Evolutionary conservation across 2,797 vertebrate species (phyloP).

Genomic region (Myotis myotis): DNA sequence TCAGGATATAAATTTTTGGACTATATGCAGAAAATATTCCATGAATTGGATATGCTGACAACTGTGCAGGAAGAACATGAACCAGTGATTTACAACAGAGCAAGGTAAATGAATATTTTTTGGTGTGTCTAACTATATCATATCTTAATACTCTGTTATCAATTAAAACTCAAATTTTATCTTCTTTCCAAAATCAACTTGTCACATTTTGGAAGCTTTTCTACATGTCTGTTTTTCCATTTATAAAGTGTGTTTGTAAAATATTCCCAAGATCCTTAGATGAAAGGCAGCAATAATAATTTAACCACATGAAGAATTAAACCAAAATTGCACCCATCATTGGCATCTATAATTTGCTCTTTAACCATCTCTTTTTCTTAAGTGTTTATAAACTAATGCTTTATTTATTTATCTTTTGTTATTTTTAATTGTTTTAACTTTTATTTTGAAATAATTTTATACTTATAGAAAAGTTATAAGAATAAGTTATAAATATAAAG

Average conservation of each 20-base stretch:
- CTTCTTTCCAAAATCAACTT: constrained; percentile 43
- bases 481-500: not conserved
- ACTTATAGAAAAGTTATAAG: constrained; percentile 5
- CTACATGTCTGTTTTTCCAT: not conserved
- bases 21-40: constrained; percentile 94
- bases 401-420: constrained; percentile 34
- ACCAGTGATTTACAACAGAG: constrained; percentile 96
- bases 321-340: not conserved
- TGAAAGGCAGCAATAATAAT: constrained; percentile 5
- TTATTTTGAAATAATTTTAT: constrained; percentile 48
- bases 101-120: constrained; percentile 88
- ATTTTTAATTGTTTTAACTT: constrained; percentile 23
- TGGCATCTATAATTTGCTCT: constrained; percentile 8
- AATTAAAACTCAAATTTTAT: not conserved
- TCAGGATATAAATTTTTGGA: constrained; percentile 92
- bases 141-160: not conserved
- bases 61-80: constrained; percentile 95
- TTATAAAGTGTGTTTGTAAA: constrained; percentile 21
- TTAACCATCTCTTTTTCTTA: not conserved
- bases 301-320: constrained; percentile 5
- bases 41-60: constrained; percentile 93
- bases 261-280: not conserved
- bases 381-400: not conserved
- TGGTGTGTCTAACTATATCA: not conserved
- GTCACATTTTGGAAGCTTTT: constrained; percentile 12